Conservation (phyloP, 2,113 vertebrate species). For the Amphiprion percula region DNA sequence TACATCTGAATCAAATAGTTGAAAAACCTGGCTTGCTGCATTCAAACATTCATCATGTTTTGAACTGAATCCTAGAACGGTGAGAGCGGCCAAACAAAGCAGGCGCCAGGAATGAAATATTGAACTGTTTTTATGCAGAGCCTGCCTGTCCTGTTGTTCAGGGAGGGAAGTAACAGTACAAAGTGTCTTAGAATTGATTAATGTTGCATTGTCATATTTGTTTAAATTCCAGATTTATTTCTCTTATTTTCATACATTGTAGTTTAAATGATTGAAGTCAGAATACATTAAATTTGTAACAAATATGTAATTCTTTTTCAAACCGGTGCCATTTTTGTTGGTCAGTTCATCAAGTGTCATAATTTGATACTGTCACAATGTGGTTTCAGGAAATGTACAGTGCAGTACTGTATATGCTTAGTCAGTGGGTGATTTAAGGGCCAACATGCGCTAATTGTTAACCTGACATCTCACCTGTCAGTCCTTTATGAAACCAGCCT, state of each 20-base stretch:
- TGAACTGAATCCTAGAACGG: slow-evolving; percentile 14
- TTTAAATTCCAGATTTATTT: not conserved
- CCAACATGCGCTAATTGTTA: too few species aligned
- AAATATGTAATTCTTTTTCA: too few species aligned
- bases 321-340: too few species aligned
- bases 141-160: slow-evolving; percentile 9
- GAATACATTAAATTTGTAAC: too few species aligned
- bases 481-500: too few species aligned
- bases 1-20: slow-evolving; percentile 11
- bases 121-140: slow-evolving; percentile 2
- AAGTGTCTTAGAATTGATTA: not conserved
- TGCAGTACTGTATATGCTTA: too few species aligned
- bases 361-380: too few species aligned
- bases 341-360: too few species aligned
- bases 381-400: too few species aligned
- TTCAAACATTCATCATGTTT: slow-evolving; percentile 26
- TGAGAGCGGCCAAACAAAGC: slow-evolving; percentile 9
- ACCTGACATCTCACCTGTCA: too few species aligned
- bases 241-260: not conserved
- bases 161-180: not conserved
- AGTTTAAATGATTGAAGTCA: too few species aligned
- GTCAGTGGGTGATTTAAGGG: too few species aligned
- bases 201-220: not conserved
- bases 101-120: slow-evolving; percentile 31
- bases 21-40: not conserved